phyloP scores from a whole-genome alignment of 2,113 vertebrate genomes.

The Martes martes region DNA sequence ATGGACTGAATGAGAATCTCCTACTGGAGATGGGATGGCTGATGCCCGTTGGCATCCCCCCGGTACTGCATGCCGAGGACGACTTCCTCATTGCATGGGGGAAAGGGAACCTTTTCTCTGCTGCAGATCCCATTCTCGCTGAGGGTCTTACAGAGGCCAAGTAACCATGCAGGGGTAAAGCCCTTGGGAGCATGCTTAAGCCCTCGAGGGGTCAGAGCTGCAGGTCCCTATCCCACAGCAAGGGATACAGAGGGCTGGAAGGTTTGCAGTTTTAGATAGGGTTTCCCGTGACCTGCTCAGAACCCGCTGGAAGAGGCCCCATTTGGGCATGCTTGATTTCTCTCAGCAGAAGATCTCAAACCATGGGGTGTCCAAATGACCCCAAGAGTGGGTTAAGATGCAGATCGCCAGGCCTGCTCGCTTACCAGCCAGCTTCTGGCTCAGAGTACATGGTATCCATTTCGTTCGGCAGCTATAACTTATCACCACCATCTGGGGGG shows the following conservation, averaged over 20 bases:
- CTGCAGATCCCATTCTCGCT: not conserved
- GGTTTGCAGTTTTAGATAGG: not conserved
- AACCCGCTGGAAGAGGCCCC: not conserved
- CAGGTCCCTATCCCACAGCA: not conserved
- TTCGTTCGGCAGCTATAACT: too few species aligned
- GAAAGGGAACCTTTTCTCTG: not conserved
- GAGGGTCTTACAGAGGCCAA: not conserved
- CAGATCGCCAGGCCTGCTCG: too few species aligned
- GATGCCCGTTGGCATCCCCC: accelerated
- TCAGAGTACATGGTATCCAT: too few species aligned
- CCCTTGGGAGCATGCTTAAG: not conserved
- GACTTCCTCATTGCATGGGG: accelerated
- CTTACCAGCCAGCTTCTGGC: too few species aligned
- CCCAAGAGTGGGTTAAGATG: accelerated
- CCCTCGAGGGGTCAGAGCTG: accelerated
- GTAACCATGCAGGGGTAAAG: not conserved
- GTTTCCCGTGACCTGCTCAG: not conserved
- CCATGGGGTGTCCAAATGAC: accelerated
- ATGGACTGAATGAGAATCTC: not conserved
- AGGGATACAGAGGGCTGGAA: not conserved
- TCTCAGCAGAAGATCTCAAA: not conserved
- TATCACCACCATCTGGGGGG: too few species aligned
- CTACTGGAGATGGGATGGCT: accelerated
- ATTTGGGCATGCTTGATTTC: accelerated
- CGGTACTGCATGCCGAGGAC: accelerated